Evolutionary conservation across 2,113 vertebrate species (phyloP).

Genomic region (Malurus melanocephalus): DNA sequence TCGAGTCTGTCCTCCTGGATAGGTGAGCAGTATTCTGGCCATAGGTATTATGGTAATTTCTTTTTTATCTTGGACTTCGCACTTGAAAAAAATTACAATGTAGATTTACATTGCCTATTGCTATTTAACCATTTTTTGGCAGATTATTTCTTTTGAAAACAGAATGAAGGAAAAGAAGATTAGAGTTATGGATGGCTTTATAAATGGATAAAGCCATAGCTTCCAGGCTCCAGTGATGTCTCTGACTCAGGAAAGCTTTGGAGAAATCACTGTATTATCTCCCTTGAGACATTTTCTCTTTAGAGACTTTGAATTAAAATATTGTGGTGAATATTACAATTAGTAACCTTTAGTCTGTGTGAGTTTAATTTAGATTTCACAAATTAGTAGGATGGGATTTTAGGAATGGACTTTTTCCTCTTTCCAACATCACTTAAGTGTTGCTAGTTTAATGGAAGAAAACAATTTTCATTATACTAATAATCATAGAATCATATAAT

Average conservation of each 20-base stretch:
- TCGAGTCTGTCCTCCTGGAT: rapidly evolving
- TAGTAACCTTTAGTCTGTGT: background rate
- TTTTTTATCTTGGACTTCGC: background rate
- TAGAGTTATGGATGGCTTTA: background rate
- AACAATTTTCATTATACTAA: background rate
- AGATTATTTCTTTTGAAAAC: background rate
- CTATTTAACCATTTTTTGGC: background rate
- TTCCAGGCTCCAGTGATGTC: background rate
- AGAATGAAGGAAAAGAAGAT: background rate
- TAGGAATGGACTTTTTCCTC: background rate
- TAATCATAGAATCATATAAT: background rate
- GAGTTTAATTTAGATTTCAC: background rate
- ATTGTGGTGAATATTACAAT: background rate
- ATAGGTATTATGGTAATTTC: background rate
- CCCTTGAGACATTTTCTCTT: background rate
- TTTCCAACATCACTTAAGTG: background rate
- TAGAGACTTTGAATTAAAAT: background rate
- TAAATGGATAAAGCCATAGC: background rate
- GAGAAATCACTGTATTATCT: background rate
- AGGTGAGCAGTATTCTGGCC: background rate
- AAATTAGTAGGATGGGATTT: background rate
- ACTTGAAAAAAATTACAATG: background rate
- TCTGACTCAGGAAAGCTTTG: background rate
- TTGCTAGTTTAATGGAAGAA: background rate
- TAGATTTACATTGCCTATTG: background rate